A percentile compares a stretch with the other conserved stretches of the same genome.
Conservation (phyloP, 2,888 invertebrate species). For the Drosophila sordidapex region DNA sequence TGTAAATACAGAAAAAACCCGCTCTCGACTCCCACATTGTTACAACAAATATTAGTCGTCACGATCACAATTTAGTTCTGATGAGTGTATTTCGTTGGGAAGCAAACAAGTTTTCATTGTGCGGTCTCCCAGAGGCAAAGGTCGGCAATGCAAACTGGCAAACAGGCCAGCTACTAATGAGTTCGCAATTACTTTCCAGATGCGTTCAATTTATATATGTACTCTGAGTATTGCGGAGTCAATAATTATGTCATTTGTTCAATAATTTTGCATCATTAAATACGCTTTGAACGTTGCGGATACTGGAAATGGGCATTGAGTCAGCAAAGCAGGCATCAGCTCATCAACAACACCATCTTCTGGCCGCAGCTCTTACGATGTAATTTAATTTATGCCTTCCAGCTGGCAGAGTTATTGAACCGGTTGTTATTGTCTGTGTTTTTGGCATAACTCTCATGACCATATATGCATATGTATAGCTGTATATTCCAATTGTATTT, state of each 20-base stretch:
- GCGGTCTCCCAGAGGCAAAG: slow-evolving; percentile 34
- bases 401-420: slow-evolving; percentile 74
- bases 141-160: slow-evolving; percentile 36
- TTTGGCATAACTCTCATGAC: slow-evolving; percentile 26
- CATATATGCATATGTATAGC: neutral
- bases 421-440: slow-evolving; percentile 53
- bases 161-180: slow-evolving; percentile 45
- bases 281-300: slow-evolving; percentile 37
- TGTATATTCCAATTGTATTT: slow-evolving; percentile 38
- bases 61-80: slow-evolving; percentile 30
- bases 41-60: neutral
- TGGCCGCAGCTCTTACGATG: slow-evolving; percentile 65
- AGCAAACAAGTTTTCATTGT: slow-evolving; percentile 61
- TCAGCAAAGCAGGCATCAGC: slow-evolving; percentile 23
- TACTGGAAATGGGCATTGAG: slow-evolving; percentile 25
- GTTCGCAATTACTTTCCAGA: slow-evolving; percentile 42
- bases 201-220: slow-evolving; percentile 13
- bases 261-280: slow-evolving; percentile 51
- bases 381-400: slow-evolving; percentile 68
- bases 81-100: slow-evolving; percentile 33
- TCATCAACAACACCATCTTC: slow-evolving; percentile 33
- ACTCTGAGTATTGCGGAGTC: slow-evolving; percentile 16
- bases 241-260: slow-evolving; percentile 39
- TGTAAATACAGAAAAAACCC: neutral
- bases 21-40: slow-evolving; percentile 47